Evolutionary conservation across 2,113 vertebrate species (phyloP).

Genomic region (Spheniscus mendiculus): DNA sequence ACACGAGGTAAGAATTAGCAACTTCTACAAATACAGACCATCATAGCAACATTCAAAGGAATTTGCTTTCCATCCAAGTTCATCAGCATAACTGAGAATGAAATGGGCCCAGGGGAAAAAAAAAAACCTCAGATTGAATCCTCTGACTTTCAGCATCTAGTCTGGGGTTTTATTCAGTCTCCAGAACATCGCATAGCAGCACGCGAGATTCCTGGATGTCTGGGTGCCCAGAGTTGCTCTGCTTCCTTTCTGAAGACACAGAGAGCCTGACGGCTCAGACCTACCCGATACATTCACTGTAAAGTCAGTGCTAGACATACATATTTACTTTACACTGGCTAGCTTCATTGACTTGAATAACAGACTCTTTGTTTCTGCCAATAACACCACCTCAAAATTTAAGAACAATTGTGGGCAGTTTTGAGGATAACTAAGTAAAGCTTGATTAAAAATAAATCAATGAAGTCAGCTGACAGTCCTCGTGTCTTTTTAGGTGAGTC

Average conservation of each 20-base stretch:
- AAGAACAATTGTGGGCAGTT: neutral
- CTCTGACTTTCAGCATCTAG: neutral
- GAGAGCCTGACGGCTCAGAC: neutral
- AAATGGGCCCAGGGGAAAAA: neutral
- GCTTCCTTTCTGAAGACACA: neutral
- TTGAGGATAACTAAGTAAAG: neutral
- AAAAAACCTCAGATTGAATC: neutral
- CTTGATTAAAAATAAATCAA: neutral
- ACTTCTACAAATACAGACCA: neutral
- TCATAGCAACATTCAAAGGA: neutral
- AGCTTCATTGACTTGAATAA: neutral
- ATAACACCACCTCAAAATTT: neutral
- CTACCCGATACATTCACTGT: too few species aligned
- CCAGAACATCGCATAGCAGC: neutral
- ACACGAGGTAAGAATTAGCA: neutral
- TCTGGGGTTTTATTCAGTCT: neutral
- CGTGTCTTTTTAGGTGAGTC: neutral
- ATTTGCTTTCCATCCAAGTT: neutral
- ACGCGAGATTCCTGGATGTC: neutral
- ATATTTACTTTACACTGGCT: neutral
- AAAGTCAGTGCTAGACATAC: neutral
- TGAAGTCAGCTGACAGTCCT: neutral
- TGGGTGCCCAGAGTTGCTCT: neutral
- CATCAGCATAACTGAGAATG: neutral
- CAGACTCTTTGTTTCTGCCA: neutral